Percentiles rank a stretch among this genome's conserved stretches.
Conservation (phyloP, 37 sponge, comb jelly and placozoan genomes). For the Spongilla lacustris region DNA sequence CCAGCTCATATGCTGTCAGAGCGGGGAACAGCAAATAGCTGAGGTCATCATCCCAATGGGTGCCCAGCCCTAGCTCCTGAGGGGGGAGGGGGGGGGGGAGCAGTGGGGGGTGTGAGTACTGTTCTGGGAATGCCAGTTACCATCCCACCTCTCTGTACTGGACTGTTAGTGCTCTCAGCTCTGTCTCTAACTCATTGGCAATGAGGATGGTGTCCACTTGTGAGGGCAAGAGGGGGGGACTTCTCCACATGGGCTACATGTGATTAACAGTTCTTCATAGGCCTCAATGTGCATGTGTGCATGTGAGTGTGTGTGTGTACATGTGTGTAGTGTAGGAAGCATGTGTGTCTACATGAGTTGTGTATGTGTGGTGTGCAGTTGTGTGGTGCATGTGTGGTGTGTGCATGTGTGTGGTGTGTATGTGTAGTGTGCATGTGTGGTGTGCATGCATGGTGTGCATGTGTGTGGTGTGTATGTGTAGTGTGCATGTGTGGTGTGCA, state of each 20-base stretch:
- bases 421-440: background rate
- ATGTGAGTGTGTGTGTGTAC: background rate
- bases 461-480: background rate
- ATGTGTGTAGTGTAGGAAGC: background rate
- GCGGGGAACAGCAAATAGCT: constrained; percentile 87
- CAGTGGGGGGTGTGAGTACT: background rate
- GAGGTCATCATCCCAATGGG: constrained; percentile 90
- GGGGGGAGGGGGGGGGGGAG: background rate
- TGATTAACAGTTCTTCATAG: background rate
- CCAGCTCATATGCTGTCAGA: constrained; percentile 91
- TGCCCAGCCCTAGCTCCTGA: constrained; percentile 82
- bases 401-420: background rate
- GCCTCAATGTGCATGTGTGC: background rate
- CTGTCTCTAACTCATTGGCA: constrained; percentile 69
- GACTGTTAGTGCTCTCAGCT: constrained; percentile 61
- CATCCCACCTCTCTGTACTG: constrained; percentile 74
- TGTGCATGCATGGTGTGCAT: background rate
- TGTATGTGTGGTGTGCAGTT: too few species aligned
- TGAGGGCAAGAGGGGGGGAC: constrained; percentile 54
- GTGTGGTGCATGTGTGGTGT: background rate
- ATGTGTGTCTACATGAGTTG: too few species aligned
- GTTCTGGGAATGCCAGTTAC: background rate
- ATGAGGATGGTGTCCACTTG: constrained; percentile 50
- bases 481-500: background rate
- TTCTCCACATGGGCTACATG: background rate